phyloP scores from a whole-genome alignment of 2,797 vertebrate species.

The Rhabdophis nuchalis region DNA sequence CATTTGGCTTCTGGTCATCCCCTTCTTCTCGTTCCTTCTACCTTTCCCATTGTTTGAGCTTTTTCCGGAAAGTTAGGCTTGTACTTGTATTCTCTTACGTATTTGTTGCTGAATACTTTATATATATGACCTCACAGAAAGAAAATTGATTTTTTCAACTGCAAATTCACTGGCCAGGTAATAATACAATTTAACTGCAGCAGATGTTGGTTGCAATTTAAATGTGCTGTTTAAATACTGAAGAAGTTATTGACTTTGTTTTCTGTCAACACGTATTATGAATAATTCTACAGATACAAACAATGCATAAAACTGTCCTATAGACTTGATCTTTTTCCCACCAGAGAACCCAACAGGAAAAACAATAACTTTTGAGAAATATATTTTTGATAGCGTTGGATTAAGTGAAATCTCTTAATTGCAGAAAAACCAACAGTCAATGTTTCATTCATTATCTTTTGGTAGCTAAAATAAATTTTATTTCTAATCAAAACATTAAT shows the following conservation, averaged over 20 bases:
- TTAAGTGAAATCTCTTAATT: background rate
- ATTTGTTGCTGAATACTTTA: background rate
- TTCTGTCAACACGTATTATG: background rate
- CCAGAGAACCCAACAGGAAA: background rate
- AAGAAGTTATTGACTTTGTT: background rate
- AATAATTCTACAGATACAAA: background rate
- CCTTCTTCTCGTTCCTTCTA: background rate
- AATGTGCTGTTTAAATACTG: background rate
- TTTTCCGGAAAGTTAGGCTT: background rate
- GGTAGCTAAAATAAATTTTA: background rate
- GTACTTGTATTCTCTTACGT: background rate
- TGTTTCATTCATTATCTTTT: background rate
- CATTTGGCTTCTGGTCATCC: background rate
- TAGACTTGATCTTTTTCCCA: background rate
- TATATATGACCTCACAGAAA: background rate
- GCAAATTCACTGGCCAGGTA: background rate
- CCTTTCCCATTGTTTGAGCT: background rate
- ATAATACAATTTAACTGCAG: slow-evolving; percentile 12
- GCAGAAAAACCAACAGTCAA: background rate
- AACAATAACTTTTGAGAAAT: background rate
- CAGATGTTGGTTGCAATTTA: slow-evolving; percentile 3
- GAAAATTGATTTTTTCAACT: background rate
- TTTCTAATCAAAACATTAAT: background rate
- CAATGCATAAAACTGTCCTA: background rate
- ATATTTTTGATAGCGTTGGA: background rate